These are phyloP conservation scores for Laspeyria flexula DNA, from an alignment of 2,888 invertebrate species.

Conservation along the genomic window DNA sequence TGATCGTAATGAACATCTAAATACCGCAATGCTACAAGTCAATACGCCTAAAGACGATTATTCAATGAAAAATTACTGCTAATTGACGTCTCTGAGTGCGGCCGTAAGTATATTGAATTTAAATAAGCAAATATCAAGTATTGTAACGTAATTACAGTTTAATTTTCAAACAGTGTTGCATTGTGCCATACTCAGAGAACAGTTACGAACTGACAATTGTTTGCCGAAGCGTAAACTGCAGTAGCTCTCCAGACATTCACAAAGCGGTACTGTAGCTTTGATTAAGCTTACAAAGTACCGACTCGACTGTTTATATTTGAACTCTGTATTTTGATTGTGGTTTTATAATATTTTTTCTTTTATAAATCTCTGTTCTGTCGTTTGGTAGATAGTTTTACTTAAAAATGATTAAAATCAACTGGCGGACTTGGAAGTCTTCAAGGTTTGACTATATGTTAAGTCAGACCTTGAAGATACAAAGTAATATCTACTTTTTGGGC, in stretches of 20 bases:
- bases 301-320: background rate
- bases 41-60: too few species aligned
- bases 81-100: too few species aligned
- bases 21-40: too few species aligned
- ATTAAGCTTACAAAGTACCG: background rate
- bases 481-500: too few species aligned
- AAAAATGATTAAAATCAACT: too few species aligned
- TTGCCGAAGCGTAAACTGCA: background rate
- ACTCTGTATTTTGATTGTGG: background rate
- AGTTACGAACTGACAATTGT: background rate
- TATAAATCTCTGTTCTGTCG: too few species aligned
- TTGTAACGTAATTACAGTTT: slow-evolving; percentile 48
- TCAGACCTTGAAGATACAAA: too few species aligned
- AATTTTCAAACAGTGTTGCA: background rate
- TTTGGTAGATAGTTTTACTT: too few species aligned
- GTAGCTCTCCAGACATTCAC: background rate
- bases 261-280: background rate
- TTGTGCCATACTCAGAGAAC: slow-evolving; percentile 15
- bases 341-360: background rate
- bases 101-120: slow-evolving; percentile 9
- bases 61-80: too few species aligned
- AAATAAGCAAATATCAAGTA: slow-evolving; percentile 5
- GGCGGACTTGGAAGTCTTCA: too few species aligned
- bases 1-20: too few species aligned
- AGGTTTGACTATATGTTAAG: too few species aligned